These are phyloP conservation scores for Hyles lineata DNA, from an alignment of 2,888 invertebrate genomes.

Conservation along the genomic window DNA sequence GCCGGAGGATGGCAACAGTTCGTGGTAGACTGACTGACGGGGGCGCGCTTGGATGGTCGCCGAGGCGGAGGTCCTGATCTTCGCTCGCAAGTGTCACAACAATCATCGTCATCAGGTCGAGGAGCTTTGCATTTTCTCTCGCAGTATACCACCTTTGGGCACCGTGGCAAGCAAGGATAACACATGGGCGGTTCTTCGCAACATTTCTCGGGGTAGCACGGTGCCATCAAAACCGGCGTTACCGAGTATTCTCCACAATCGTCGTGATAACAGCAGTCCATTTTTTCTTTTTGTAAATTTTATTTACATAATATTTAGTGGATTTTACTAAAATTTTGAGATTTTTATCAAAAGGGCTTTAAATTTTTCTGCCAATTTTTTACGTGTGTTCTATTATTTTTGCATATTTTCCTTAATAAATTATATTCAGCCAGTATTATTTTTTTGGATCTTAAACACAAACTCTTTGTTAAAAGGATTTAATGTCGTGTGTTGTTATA, in stretches of 20 bases:
- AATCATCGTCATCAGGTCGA: conserved; percentile 34
- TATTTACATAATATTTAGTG: conserved; percentile 42
- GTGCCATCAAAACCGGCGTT: conserved; percentile 59
- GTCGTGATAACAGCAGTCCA: conserved; percentile 63
- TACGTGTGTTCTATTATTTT: background rate
- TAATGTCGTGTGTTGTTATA: too few relatives aligned
- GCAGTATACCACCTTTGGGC: conserved; percentile 52
- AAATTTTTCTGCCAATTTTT: conserved; percentile 31
- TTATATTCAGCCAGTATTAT: background rate
- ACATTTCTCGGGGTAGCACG: conserved; percentile 51
- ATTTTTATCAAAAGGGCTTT: conserved; percentile 39
- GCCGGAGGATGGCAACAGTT: conserved; percentile 38
- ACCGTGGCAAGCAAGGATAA: conserved; percentile 62
- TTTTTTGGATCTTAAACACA: background rate
- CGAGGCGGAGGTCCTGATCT: conserved; percentile 2
- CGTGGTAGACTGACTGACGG: conserved; percentile 23
- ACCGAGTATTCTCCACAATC: conserved; percentile 62
- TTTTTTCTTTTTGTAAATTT: conserved; percentile 46
- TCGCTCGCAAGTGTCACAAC: conserved; percentile 9
- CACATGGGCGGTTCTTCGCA: conserved; percentile 53
- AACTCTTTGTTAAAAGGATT: too few relatives aligned
- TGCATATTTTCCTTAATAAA: background rate
- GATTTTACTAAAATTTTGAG: conserved; percentile 49
- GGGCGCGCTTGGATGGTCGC: background rate
- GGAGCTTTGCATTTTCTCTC: conserved; percentile 48